Evolutionary conservation across 2,888 invertebrate genomes (phyloP).

Genomic region (Standfussiana lucernea): DNA sequence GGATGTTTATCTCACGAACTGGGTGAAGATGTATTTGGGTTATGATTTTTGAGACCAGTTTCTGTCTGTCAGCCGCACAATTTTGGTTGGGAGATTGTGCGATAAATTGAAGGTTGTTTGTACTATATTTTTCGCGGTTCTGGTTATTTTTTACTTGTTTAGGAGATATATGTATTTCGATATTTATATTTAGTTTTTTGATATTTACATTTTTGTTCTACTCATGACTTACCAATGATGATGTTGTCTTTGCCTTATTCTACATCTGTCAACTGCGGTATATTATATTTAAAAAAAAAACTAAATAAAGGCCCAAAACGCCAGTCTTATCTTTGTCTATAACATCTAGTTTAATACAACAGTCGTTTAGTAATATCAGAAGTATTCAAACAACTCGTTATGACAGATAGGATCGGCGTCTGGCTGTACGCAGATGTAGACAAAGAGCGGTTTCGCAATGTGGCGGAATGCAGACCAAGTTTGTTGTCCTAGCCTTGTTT

Average conservation of each 20-base stretch:
- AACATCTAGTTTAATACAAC: conserved; percentile 16
- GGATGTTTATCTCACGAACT: conserved; percentile 70
- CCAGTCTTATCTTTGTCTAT: conserved; percentile 2
- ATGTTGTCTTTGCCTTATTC: neutral
- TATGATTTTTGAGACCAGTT: conserved; percentile 67
- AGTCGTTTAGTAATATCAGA: conserved; percentile 61
- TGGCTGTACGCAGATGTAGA: conserved; percentile 50
- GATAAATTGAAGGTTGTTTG: conserved; percentile 59
- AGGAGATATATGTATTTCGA: conserved; percentile 3
- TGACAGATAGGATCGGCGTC: conserved; percentile 59
- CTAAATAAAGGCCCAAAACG: neutral
- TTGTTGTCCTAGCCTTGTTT: conserved; percentile 63
- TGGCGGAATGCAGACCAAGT: conserved; percentile 69
- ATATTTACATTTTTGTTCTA: neutral
- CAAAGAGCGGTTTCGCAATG: conserved; percentile 65
- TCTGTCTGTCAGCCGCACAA: conserved; percentile 61
- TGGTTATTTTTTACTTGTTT: conserved; percentile 3
- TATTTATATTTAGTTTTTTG: neutral
- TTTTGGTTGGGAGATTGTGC: conserved; percentile 64
- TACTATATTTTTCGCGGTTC: conserved; percentile 35
- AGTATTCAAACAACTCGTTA: conserved; percentile 61
- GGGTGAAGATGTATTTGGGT: conserved; percentile 70
- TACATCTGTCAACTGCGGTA: neutral
- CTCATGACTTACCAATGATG: conserved; percentile 1
- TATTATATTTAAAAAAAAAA: too few relatives aligned